These are phyloP conservation scores for Vidua chalybeata DNA, from an alignment of 2,113 vertebrate genomes.

Conservation along the genomic window DNA sequence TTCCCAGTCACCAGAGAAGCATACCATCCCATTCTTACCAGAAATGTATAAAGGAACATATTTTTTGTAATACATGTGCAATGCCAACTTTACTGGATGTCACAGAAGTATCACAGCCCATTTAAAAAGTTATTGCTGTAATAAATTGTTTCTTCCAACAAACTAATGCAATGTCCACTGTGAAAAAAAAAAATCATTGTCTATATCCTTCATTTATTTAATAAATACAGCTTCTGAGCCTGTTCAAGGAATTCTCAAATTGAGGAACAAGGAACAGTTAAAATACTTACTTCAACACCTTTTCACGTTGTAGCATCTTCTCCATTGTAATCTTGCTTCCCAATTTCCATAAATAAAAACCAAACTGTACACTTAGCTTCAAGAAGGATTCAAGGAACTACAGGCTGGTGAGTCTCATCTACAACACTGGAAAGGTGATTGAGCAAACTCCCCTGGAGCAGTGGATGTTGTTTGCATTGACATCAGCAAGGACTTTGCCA, in stretches of 20 bases:
- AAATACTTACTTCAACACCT: neutral
- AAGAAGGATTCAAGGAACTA: neutral
- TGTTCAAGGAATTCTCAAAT: neutral
- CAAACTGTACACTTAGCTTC: neutral
- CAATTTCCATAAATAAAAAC: neutral
- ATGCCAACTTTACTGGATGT: neutral
- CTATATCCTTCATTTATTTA: neutral
- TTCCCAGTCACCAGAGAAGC: neutral
- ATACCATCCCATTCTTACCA: neutral
- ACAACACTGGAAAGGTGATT: neutral
- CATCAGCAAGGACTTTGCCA: neutral
- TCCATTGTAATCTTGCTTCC: neutral
- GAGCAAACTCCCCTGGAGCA: neutral
- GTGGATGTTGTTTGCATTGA: rapidly evolving
- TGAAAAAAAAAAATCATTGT: rapidly evolving
- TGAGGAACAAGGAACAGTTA: neutral
- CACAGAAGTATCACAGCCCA: neutral
- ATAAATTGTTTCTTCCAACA: neutral
- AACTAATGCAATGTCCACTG: neutral
- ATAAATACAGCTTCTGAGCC: neutral
- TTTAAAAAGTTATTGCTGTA: neutral
- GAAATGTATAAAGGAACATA: neutral
- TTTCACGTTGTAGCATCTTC: neutral
- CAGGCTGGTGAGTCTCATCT: neutral
- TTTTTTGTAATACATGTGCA: neutral